Conservation (phyloP, 2,888 invertebrate genomes). For the Cerastis rubricosa region DNA sequence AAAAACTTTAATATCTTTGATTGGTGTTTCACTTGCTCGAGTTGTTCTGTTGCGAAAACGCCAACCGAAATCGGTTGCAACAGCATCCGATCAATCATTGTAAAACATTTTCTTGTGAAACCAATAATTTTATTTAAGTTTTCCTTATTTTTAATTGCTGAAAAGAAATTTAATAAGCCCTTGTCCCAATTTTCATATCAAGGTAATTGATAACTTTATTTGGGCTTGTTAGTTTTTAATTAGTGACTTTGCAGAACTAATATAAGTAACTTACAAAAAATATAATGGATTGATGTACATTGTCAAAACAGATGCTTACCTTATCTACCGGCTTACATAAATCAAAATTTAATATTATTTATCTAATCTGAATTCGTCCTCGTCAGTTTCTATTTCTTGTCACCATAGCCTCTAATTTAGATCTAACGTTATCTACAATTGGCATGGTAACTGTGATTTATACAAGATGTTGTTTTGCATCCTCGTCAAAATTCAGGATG, state of each 20-base stretch:
- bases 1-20: constrained; percentile 6
- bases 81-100: constrained; percentile 46
- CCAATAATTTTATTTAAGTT: constrained; percentile 53
- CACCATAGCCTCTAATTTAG: background rate
- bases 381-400: background rate
- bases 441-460: constrained; percentile 4
- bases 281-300: background rate
- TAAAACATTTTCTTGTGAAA: constrained; percentile 56
- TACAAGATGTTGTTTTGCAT: too few relatives aligned
- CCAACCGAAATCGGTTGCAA: constrained; percentile 62
- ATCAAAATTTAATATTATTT: background rate
- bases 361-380: constrained; percentile 5
- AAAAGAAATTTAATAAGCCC: constrained; percentile 42
- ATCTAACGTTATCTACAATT: background rate
- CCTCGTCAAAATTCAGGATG: too few relatives aligned
- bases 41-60: constrained; percentile 60
- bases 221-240: constrained; percentile 14
- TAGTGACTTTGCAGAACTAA: background rate
- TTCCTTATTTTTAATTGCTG: constrained; percentile 41
- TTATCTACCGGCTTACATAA: background rate
- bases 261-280: background rate
- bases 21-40: constrained; percentile 34
- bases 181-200: constrained; percentile 45
- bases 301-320: constrained; percentile 7
- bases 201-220: constrained; percentile 13